Percentiles rank a stretch among this genome's conserved stretches.
These are phyloP conservation scores for Eupithecia subfuscata DNA, from an alignment of 2,888 invertebrate species.

Conservation along the genomic window DNA sequence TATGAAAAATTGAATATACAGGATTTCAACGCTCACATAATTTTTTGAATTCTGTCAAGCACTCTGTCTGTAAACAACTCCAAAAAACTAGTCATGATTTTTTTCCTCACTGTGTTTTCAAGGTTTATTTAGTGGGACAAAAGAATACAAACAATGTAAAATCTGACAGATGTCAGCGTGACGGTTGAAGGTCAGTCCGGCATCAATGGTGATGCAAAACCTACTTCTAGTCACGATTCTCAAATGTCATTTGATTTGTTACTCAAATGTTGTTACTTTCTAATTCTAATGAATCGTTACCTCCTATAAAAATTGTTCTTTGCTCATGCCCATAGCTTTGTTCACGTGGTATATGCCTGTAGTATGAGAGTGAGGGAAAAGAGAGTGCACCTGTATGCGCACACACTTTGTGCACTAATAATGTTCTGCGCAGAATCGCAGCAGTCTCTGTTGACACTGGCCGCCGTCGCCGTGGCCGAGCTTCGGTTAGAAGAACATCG, in stretches of 20 bases:
- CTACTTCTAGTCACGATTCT: conserved; percentile 60
- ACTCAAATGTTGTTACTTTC: conserved; percentile 50
- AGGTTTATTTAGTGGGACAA: neutral
- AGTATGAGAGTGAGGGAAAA: no score
- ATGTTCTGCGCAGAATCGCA: no score
- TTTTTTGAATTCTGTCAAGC: no score
- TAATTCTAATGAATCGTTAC: neutral
- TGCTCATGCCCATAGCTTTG: neutral
- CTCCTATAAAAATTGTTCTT: neutral
- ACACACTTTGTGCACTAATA: no score
- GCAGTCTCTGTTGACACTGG: no score
- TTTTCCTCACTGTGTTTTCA: neutral
- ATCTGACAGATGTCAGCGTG: conserved; percentile 48
- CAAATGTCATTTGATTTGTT: conserved; percentile 54
- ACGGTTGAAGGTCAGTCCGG: conserved; percentile 67
- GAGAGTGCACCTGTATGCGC: no score
- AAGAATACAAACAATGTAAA: conserved; percentile 14
- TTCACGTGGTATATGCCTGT: neutral
- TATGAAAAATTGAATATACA: no score
- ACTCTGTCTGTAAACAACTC: neutral
- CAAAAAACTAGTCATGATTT: neutral
- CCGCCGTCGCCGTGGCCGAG: no score
- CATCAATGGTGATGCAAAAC: conserved; percentile 65
- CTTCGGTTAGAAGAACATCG: no score
- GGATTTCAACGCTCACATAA: no score